Conservation (phyloP, 2,113 vertebrate genomes). For the Madoqua kirkii region DNA sequence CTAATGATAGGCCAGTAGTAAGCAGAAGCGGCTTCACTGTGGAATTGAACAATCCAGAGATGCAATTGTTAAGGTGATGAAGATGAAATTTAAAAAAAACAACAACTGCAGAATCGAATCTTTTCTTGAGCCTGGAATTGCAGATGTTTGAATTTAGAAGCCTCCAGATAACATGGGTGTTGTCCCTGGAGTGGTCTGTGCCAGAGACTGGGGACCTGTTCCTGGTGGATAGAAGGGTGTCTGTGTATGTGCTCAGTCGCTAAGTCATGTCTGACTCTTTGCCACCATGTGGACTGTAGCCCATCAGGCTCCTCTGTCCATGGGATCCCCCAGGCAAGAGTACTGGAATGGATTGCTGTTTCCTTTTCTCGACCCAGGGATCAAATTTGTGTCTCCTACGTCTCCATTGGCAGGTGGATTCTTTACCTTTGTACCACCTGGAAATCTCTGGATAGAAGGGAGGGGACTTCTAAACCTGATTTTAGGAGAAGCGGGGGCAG, state of each 20-base stretch:
- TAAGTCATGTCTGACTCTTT: not conserved
- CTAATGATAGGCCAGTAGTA: constrained; percentile 34
- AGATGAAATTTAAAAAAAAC: not conserved
- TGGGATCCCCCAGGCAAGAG: not conserved
- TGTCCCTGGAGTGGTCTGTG: not conserved
- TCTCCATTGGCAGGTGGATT: not conserved
- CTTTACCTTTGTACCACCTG: not conserved
- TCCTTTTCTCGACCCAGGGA: not conserved
- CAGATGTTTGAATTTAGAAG: not conserved
- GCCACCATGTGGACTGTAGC: not conserved
- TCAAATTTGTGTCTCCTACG: not conserved
- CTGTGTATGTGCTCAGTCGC: not conserved
- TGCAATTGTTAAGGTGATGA: constrained; percentile 14
- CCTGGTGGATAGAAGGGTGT: not conserved
- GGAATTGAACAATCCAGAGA: constrained; percentile 21
- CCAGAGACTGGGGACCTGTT: not conserved
- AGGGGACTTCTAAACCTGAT: not conserved
- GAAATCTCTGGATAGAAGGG: not conserved
- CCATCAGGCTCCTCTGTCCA: not conserved
- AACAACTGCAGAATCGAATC: not conserved
- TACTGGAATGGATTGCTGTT: not conserved
- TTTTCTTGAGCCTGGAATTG: not conserved
- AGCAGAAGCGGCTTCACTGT: constrained; percentile 47
- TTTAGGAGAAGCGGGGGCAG: not conserved
- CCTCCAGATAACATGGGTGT: not conserved